Base-by-base conservation (phyloP, 2,797 vertebrate species). In the Phoeniculus purpureus region DNA sequence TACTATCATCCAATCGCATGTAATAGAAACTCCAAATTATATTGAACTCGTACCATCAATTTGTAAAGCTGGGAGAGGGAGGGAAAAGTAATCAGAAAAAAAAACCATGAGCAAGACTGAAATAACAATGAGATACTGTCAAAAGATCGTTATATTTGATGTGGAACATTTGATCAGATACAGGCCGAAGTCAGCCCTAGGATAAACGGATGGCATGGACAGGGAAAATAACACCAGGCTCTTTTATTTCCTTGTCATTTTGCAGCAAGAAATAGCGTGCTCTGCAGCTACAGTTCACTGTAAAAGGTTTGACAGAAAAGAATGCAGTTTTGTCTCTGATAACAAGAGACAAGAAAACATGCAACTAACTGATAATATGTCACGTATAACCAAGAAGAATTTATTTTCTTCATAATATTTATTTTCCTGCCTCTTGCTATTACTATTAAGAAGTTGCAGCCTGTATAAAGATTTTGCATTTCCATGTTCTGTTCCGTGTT, bases 131-230 rank as follows among this genome's bases (percentile, higher is more conserved):
- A 65, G 73, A 72, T 77, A 68, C 19, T 85, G 48, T 89, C 51
- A 87, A 92, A 90, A 90, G 52, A 77, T 92, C 76, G 40, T 92
- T 85, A 87, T 72, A 62, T 59, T 90, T 87, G 18, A 87, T 92
- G 90, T 47, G 31, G 84, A 81, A 78, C 54, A 78, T 92, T 90
- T 95, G 86, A 90, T 85, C 55, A 94, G n/a, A 64, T 65, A 55
- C 10, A 77, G 66, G 31, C 62, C 40, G 75, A 78, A 92, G 61
- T 94, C 68, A 87, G 32, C 62, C 48, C 26, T 10, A 1, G 29
- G 47, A 48, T 92, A 81, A 93, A 87, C 21, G 90, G 76, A 47
- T 65, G 27, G 59, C 85, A 92, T 85, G 51, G 48, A 71, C 51
- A 62, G 50, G 85, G 78, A 86, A 92, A 82, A 22, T 37, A 85